Evolutionary conservation across 92 coral and sea anemone species (phyloP), one percentile per base, ranked within the genome.

Genomic region (Muricea muricata): DNA sequence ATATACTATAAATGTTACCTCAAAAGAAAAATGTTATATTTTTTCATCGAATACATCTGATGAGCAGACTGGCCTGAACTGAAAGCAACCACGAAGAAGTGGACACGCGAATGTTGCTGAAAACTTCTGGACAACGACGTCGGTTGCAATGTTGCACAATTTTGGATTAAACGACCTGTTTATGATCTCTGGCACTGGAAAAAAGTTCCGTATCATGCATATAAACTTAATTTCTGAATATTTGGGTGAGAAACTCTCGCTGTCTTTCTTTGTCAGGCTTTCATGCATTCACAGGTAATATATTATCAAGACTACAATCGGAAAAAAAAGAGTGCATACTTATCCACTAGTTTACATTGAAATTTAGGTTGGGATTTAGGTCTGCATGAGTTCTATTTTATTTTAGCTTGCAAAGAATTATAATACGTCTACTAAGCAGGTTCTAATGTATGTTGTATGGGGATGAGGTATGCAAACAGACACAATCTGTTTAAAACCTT

Each of bases 91-190:
- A 74, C 35, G 88, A 73, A 41, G 88, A 84, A 57, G 88, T 83
- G 0, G 88, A 84, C 41, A 84, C 88, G 6, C 70, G 81, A 1
- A 48, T 84, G 32, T 84, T 90, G 65, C 88, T 88, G 14, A 88
- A 88, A 57, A 82, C 88, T 68, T 25, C 90, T 80, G 12, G 89
- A 87, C 33, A 87, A 84, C 45, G 86, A 87, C 39, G 86, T 20
- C 48, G 17, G 21, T 56, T 21, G 80, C 85, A 10, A 50, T 79
- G 80, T 80, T 79, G 24, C 46, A 69, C 12, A 48, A 2, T 14
- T 39, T 41, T 28, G 75, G 80, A 6, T 46, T 37, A 18, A 79
- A 79, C 32, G 56, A 79, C 18, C 55, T 86, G 15, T 79, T 65
- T 42, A 1, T 86, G 31, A 17, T 39, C 69, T 79, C 85, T 45